Conservation (phyloP, 2,113 vertebrate genomes). For the Galemys pyrenaicus region DNA sequence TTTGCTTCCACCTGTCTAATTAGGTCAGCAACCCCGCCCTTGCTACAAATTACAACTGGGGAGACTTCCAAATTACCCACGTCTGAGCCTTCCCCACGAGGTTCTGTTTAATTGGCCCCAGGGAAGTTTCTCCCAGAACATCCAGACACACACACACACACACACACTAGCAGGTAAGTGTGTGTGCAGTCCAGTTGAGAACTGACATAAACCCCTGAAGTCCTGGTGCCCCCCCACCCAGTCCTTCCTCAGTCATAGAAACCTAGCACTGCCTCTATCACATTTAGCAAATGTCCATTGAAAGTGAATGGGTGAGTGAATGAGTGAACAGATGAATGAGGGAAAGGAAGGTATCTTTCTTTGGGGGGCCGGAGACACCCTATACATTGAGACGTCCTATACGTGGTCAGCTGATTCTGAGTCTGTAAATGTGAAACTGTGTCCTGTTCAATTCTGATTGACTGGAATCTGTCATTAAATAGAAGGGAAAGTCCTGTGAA, state of each 20-base stretch:
- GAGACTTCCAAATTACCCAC: background rate
- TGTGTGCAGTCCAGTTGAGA: background rate
- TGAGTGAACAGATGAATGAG: background rate
- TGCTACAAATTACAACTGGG: background rate
- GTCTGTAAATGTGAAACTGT: background rate
- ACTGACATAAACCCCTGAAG: background rate
- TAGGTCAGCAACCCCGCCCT: background rate
- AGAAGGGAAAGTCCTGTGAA: background rate
- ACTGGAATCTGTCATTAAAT: background rate
- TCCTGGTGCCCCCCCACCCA: background rate
- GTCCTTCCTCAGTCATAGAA: background rate
- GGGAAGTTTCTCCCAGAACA: background rate
- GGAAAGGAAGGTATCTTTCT: background rate
- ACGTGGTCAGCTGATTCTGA: background rate
- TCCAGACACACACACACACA: no score
- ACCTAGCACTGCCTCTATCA: background rate
- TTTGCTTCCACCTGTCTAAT: rapidly evolving
- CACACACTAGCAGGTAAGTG: rapidly evolving
- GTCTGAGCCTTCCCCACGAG: background rate
- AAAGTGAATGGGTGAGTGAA: background rate
- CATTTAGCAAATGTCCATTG: background rate
- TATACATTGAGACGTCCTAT: no score
- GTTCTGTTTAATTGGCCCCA: background rate
- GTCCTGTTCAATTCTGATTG: background rate
- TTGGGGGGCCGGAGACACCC: background rate